Base-by-base conservation (phyloP, 2,797 vertebrate species). In the Zenarchopterus dispar region DNA sequence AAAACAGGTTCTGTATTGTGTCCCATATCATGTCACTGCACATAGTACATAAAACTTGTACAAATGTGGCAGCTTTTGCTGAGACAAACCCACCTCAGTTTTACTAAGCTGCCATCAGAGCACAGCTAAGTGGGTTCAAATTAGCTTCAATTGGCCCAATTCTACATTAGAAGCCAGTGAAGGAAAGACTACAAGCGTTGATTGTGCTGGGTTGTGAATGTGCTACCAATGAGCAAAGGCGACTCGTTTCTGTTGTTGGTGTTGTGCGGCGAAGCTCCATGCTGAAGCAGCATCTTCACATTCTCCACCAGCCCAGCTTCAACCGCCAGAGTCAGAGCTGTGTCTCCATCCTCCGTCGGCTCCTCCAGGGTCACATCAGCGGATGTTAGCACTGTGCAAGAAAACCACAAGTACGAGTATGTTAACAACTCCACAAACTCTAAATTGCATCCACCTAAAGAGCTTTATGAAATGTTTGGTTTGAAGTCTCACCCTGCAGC, bases 171-270 rank as follows among this genome's bases (percentile, higher is more conserved):
- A 6, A 45, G 2, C 33, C 15, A 5, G 15, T 3, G 36, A 39
- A 39, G 36, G 36, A 39, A 15, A 39, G 36, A 39, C 36, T 15
- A 16, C 36, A 46, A 46, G 19, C 5, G 18, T n/a, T 26, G 39
- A 17, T 22, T 31, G 31, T 3, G 10, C 44, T 24, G 41, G 17
- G 47, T 17, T 62, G 68, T 36, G 50, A 23, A 26, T 53, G 48
- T 55, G 24, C 82, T 95, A 96, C 94, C 95, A 0, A 94, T 82
- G 24, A 96, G 85, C 77, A 98, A 93, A 13, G 94, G 93, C 1
- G 92, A 92, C 87, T 97, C 94, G 55, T 94, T 94, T 86, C 80
- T 93, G 75, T 86, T 79, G 77, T 95, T 97, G 71, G 89, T 92
- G 73, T 88, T 94, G 74, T 95, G 94, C 2, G 93, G 93, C 66